Conservation (phyloP, 2,797 vertebrate species). For the Amphiprion clarkii region DNA sequence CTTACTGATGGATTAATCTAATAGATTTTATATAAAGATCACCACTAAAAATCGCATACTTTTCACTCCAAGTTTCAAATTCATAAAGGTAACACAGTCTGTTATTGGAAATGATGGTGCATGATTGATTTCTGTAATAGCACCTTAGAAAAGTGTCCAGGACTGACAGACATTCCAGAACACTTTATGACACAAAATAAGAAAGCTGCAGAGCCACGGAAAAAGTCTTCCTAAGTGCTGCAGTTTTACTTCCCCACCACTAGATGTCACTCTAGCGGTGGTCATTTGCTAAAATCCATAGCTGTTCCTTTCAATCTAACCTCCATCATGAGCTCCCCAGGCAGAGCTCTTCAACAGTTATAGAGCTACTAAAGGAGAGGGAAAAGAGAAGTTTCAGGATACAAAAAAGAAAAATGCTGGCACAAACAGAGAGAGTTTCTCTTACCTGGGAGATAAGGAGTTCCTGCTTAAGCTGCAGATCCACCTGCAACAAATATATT, state of each 20-base stretch:
- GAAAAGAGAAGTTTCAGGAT: not conserved
- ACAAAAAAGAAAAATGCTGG: not conserved
- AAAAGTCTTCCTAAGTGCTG: not conserved
- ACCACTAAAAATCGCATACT: too few species aligned
- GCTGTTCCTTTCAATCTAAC: too few species aligned
- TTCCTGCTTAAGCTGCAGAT: slow-evolving; percentile 67
- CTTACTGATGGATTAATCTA: not conserved
- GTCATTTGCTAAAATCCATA: too few species aligned
- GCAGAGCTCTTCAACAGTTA: not conserved
- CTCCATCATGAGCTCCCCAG: not conserved
- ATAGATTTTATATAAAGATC: not conserved
- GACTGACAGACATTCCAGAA: too few species aligned
- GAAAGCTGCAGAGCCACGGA: not conserved
- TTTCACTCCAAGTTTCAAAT: not conserved
- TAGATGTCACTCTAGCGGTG: slow-evolving; percentile 21
- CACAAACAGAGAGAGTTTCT: not conserved
- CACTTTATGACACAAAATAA: not conserved
- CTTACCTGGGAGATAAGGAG: slow-evolving; percentile 63
- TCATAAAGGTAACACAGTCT: not conserved
- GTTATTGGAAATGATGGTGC: too few species aligned
- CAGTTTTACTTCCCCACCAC: slow-evolving; percentile 25
- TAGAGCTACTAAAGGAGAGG: not conserved
- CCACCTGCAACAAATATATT: slow-evolving; percentile 52
- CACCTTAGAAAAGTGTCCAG: too few species aligned
- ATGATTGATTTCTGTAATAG: too few species aligned